Evolutionary conservation across 2,113 vertebrate species (phyloP), one percentile per base, ranked within the genome.

Genomic region (Phaethon lepturus): DNA sequence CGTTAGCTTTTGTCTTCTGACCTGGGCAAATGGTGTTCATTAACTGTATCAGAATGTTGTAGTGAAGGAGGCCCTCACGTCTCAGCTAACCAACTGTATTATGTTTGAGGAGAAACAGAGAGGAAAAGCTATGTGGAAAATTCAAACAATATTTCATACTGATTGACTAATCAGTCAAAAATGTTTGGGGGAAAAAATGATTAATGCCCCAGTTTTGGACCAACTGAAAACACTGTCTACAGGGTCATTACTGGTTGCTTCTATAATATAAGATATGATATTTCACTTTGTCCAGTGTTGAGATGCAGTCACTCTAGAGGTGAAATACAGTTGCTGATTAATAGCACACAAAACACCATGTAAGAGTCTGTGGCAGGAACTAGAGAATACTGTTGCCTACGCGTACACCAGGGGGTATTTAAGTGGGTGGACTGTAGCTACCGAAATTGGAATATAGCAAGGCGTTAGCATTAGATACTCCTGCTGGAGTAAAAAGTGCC

Each of bases 271-370:
- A 35, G 49, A 64, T 13, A 83, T 0, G 0, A 4, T 42, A 64
- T 68, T 93, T 87, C 64, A 84, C 28, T 53, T 42, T 64, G 64
- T 53, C 66, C 66, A 50, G 35, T 9, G 45, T 13, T 73, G 84
- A 82, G 66, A 85, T 33, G 38, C 19, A 88, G 45, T 71, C 47
- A 52, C 50, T 63, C 56, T n/a, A 44, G 59, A 88, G 22, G 56
- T 79, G 91, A 97, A 89, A 88, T 72, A n/a, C 8, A 84, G 76
- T n/a, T 86, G 86, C 60, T 89, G 92, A 95, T 89, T 92, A 95
- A 93, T 4, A 92, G 84, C 47, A 83, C 42, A 73, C 58, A 80
- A 56, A 82, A 79, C 82, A 56, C 74, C 78, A 78, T 8, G 28
- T 45, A 80, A 88, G 73, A 87, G 25, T 66, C 62, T 76, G 33